These are phyloP conservation scores for Bovichtus variegatus DNA, from an alignment of 2,797 vertebrate species.

Conservation along the genomic window DNA sequence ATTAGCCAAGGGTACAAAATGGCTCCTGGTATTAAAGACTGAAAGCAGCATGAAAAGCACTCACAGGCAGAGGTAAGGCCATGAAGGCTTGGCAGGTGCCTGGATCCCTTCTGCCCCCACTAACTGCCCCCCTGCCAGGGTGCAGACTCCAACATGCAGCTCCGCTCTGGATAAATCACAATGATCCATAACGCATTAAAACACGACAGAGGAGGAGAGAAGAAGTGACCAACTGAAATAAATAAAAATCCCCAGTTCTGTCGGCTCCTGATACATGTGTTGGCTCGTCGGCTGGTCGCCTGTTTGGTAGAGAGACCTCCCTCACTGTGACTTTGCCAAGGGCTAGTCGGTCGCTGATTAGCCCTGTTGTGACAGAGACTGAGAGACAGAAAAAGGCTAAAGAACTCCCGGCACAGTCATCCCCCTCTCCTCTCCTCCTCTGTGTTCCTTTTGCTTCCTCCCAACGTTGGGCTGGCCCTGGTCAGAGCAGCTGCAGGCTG, in stretches of 20 bases:
- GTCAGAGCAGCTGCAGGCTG: constrained; percentile 89
- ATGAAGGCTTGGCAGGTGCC: constrained; percentile 89
- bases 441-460: constrained; percentile 81
- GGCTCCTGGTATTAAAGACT: constrained; percentile 88
- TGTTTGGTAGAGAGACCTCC: constrained; percentile 77
- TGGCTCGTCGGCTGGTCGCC: constrained; percentile 67
- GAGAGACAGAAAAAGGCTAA: constrained; percentile 85
- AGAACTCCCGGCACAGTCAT: constrained; percentile 87
- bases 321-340: constrained; percentile 85
- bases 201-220: constrained; percentile 63
- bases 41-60: constrained; percentile 82
- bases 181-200: constrained; percentile 83
- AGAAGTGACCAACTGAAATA: constrained; percentile 66
- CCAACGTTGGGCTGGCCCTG: constrained; percentile 80
- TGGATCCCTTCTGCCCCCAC: constrained; percentile 85
- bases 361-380: constrained; percentile 84
- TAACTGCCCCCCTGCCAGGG: constrained; percentile 86
- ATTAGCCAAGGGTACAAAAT: constrained; percentile 88
- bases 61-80: constrained; percentile 87
- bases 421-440: constrained; percentile 76
- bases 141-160: constrained; percentile 86
- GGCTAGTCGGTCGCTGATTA: constrained; percentile 84
- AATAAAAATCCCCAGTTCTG: constrained; percentile 71
- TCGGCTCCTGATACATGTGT: constrained; percentile 74
- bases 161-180: constrained; percentile 79